These are phyloP conservation scores for Craterocephalus amniculus DNA, from an alignment of 2,797 vertebrate genomes.

Conservation along the genomic window DNA sequence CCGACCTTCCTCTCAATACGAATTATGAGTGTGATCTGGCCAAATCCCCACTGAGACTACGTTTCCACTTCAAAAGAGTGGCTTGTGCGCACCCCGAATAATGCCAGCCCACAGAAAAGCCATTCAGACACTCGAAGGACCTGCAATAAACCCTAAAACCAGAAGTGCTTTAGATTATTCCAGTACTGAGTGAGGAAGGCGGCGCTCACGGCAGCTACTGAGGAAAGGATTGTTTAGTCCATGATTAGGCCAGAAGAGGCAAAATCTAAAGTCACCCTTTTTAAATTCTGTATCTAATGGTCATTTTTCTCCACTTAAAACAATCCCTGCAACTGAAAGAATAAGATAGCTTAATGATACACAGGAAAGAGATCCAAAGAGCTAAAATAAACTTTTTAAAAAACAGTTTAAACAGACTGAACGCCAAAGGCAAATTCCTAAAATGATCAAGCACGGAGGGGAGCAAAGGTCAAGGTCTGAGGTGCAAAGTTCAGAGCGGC, in stretches of 20 bases:
- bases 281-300: neutral
- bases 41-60: constrained; percentile 73
- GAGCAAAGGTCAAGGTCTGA: constrained; percentile 75
- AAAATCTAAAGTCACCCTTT: neutral
- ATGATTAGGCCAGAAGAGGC: neutral
- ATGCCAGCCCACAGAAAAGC: constrained; percentile 55
- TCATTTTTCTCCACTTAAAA: neutral
- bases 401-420: constrained; percentile 45
- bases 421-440: constrained; percentile 70
- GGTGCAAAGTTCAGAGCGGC: constrained; percentile 72
- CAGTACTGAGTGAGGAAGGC: constrained; percentile 17
- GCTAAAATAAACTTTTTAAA: constrained; percentile 31
- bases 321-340: neutral
- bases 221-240: neutral
- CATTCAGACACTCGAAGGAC: constrained; percentile 58
- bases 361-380: neutral
- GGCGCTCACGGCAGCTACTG: constrained; percentile 8
- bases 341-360: neutral
- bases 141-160: constrained; percentile 58
- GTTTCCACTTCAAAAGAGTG: constrained; percentile 79
- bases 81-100: constrained; percentile 72
- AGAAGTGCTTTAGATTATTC: constrained; percentile 44
- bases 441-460: constrained; percentile 65
- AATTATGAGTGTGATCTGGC: constrained; percentile 75
- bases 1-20: constrained; percentile 68